A percentile compares a stretch with the other conserved stretches of the same genome.
These are phyloP conservation scores for Oenanthe melanoleuca DNA, from an alignment of 2,113 vertebrate species.

Conservation along the genomic window DNA sequence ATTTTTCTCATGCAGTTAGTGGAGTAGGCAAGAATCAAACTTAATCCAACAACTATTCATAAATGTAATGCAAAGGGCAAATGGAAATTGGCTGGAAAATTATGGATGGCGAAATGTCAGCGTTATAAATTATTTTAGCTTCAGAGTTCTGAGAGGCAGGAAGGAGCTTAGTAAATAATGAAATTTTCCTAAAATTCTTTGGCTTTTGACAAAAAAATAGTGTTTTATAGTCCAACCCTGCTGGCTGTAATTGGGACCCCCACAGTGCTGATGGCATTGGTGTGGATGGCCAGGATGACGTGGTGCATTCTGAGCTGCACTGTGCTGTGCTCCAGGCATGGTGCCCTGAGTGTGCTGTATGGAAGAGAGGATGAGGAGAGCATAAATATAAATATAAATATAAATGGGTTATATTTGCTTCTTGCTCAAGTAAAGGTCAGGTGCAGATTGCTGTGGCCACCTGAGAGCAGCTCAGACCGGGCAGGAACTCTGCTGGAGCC, in stretches of 20 bases:
- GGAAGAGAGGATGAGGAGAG: neutral
- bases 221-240: neutral
- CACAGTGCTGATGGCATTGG: neutral
- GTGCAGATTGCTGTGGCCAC: neutral
- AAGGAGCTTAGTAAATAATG: neutral
- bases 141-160: neutral
- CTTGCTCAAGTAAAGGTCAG: neutral
- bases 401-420: neutral
- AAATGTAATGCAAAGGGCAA: conserved; percentile 47
- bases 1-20: conserved; percentile 13
- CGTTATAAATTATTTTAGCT: conserved; percentile 37
- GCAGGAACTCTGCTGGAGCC: neutral
- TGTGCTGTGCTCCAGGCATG: fast-evolving
- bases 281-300: neutral
- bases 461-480: neutral
- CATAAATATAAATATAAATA: no score
- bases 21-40: conserved; percentile 11
- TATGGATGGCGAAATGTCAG: conserved; percentile 39
- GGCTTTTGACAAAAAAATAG: neutral
- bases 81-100: conserved; percentile 49
- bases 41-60: conserved; percentile 8
- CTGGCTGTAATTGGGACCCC: neutral
- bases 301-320: neutral
- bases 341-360: no score
- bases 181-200: neutral